Base-by-base conservation (phyloP, 2,113 vertebrate species). In the Verasper variegatus region DNA sequence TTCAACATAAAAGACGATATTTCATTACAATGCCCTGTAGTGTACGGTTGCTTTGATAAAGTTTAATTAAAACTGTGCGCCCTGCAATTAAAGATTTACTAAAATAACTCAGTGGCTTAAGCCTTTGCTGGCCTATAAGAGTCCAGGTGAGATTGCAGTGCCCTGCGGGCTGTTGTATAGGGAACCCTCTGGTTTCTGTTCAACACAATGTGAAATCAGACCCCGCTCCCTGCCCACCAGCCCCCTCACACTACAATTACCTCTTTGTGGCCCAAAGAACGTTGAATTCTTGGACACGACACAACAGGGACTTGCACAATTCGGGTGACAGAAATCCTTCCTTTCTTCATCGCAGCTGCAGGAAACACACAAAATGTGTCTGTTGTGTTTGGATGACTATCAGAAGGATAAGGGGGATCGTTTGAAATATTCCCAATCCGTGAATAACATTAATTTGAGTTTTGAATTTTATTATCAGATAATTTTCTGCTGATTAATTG, bases 181-280 rank as follows among this genome's bases (percentile, higher is more conserved):
- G 80, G 47, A 81, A 66, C 65, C 74, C 81, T 55, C 69, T 86
- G 77, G 89, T 89, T 91, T 93, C 88, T 75, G 78, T 80, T 79
- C 78, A 82, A 68, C 86, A 90, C 82, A 91, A 88, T 85, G 89
- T 91, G 92, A 93, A 94, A 92, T 92, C 79, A 89, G 90, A 92
- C 66, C 82, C 18, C 47, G 64, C 73, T 89, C 76, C 87, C 85
- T 58, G 62, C 42, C 49, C 71, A 84, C 81, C 70, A 92, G 81
- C 84, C 83, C 73, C 76, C 26, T 47, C 69, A 58, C 58, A 76
- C 88, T 76, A 94, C 91, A 94, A 92, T 89, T 76, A 83, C 69
- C 84, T 80, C 93, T 92, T 94, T 92, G 91, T 94, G 78, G 80
- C 75, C 74, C 52, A 80, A 66, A 88, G 87, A 86, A 86, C 42